Evolutionary conservation across 2,113 vertebrate genomes (phyloP), one percentile per base, ranked within the genome.

Genomic region (Hydropotes inermis): DNA sequence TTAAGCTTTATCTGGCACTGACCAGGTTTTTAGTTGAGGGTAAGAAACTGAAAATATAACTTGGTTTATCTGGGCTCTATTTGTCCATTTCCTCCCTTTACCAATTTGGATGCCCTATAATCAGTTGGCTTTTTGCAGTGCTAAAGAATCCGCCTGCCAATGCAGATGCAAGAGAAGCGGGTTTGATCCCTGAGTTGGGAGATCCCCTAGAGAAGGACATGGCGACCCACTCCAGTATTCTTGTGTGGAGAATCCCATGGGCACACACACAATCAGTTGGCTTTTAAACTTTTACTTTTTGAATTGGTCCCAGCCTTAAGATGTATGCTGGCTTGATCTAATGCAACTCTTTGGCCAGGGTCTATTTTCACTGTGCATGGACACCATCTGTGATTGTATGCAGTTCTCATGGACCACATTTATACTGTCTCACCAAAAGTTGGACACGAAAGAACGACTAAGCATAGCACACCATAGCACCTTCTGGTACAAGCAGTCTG

Each of bases 221-320:
- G 70, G 6, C 25, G 39, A 43, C 6, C 23, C 39, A 43, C 23
- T 76, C 39, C 70, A 43, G 7, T 76, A 76, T 27, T 76, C 70
- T 43, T 27, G 6, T 39, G 23, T 76, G 39, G 70, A 27, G 12
- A 76, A 43, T 43, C 70, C 11, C 70, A 76, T 76, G 70, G 23
- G 23, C 70, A 43, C 23, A 43, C 39, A 43, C 3, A 27, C 70
- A 3, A 6, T 19, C 11, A 91, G 45, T 50, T 74, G 14, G 27
- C 36, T 57, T 91, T 78, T 78, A 39, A 61, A 55, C 50, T 92
- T 92, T 67, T 81, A 6, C 76, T 3, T 84, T 91, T 93, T 50
- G 21, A 58, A 55, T 45, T 36, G 91, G 39, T 4, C 10, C 57
- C 7, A 33, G 33, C 17, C 25, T 89, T 70, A 86, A 74, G 52